Evolutionary conservation across 2,113 vertebrate genomes (phyloP).

Genomic region (Chinchilla lanigera): DNA sequence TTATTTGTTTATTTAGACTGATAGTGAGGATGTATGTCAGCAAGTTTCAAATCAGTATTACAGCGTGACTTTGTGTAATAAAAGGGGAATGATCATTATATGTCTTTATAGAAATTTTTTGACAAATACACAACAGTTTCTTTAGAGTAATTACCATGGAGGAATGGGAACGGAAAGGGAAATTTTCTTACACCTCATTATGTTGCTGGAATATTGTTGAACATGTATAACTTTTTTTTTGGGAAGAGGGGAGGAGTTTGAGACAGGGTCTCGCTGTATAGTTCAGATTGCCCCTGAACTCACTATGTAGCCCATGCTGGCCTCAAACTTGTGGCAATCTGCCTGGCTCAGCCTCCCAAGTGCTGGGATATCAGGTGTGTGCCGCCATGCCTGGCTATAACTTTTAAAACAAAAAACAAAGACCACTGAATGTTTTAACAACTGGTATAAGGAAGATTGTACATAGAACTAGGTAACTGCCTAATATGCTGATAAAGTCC

Average conservation of each 20-base stretch:
- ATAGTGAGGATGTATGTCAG: background rate
- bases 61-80: background rate
- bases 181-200: background rate
- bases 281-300: too few species aligned
- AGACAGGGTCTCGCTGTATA: too few species aligned
- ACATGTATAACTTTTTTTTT: slow-evolving; percentile 79
- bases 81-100: background rate
- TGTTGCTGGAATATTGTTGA: background rate
- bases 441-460: background rate
- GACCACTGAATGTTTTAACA: background rate
- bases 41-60: background rate
- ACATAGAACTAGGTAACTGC: background rate
- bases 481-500: background rate
- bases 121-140: background rate
- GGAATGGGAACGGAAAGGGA: background rate
- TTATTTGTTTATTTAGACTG: background rate
- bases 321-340: too few species aligned
- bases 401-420: slow-evolving; percentile 5
- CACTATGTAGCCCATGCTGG: too few species aligned
- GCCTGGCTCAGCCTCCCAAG: too few species aligned
- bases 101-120: slow-evolving; percentile 6
- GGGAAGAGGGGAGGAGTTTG: too few species aligned
- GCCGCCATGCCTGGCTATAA: background rate
- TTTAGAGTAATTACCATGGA: background rate
- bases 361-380: too few species aligned